phyloP scores from a whole-genome alignment of 2,113 vertebrate genomes.

The Tragelaphus buxtoni region DNA sequence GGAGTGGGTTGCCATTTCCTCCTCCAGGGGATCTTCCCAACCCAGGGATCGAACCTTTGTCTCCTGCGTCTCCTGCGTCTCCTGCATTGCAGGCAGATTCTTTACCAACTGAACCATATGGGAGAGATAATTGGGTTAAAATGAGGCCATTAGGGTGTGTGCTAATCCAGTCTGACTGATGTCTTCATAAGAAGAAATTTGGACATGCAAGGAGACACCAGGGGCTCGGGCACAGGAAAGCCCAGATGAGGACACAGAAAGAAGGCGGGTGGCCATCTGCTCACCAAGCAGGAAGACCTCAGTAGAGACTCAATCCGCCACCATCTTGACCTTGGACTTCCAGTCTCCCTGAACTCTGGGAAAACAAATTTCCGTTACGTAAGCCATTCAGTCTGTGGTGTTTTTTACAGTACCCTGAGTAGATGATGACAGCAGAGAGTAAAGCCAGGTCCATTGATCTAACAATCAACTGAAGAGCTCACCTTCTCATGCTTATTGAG shows the following conservation, averaged over 20 bases:
- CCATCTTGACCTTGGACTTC: background rate
- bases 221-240: accelerated
- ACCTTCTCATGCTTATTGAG: background rate
- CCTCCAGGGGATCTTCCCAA: background rate
- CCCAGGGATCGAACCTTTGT: background rate
- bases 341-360: background rate
- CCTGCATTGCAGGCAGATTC: background rate
- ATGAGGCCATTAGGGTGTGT: background rate
- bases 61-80: background rate
- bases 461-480: background rate
- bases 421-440: background rate
- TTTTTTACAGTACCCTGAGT: background rate
- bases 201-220: background rate
- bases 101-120: background rate
- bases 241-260: background rate
- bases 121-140: background rate
- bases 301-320: background rate
- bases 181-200: background rate
- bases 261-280: background rate
- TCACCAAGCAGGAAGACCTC: background rate
- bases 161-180: background rate
- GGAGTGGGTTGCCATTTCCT: background rate
- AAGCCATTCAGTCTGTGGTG: background rate
- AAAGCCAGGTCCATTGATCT: background rate
- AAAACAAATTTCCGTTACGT: background rate